phyloP scores from a whole-genome alignment of 2,113 vertebrate genomes.

The Ceratotherium simum region DNA sequence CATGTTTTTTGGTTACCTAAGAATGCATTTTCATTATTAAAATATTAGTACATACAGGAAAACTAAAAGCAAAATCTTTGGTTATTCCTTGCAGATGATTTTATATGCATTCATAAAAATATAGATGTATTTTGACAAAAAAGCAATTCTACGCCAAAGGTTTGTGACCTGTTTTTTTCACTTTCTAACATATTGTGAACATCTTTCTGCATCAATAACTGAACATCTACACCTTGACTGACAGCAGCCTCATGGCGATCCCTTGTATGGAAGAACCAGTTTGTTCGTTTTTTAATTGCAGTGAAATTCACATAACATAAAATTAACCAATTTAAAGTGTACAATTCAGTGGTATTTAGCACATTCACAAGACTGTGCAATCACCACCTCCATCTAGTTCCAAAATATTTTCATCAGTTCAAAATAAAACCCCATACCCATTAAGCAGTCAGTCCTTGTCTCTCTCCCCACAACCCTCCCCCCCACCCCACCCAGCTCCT shows the following conservation, averaged over 20 bases:
- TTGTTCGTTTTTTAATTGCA: neutral
- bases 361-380: neutral
- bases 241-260: accelerated
- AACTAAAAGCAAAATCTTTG: neutral
- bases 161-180: neutral
- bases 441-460: accelerated
- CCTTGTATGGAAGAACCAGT: neutral
- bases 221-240: neutral
- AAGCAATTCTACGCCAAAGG: accelerated
- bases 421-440: neutral
- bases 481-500: neutral
- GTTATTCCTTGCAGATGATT: neutral
- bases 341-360: neutral
- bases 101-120: neutral
- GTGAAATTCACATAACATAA: neutral
- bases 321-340: neutral
- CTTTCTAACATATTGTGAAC: too few species aligned
- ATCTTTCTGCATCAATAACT: neutral
- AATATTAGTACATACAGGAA: neutral
- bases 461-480: too few species aligned
- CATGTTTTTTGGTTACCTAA: slow-evolving; percentile 23
- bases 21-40: slow-evolving; percentile 14
- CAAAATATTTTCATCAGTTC: too few species aligned
- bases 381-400: neutral
- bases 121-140: neutral